phyloP scores from a whole-genome alignment of 2,888 invertebrate genomes.

The Hipparchia semele region DNA sequence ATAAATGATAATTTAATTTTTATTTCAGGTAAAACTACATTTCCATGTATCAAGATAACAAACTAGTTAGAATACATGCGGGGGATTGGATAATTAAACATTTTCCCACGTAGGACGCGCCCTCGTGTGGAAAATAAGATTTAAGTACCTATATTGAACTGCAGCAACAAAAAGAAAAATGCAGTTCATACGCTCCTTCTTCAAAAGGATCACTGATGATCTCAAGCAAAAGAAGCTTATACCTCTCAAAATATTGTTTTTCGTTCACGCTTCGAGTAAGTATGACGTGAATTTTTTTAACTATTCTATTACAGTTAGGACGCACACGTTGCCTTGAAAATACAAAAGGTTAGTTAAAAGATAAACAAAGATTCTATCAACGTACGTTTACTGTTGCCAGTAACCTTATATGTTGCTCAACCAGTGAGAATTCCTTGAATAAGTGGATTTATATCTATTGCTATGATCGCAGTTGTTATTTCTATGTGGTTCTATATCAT shows the following conservation, averaged over 20 bases:
- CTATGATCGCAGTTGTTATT: too few species aligned
- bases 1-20: conserved; percentile 28
- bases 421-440: too few species aligned
- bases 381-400: background rate
- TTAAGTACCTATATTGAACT: background rate
- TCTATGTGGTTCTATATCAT: too few species aligned
- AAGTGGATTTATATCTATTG: background rate
- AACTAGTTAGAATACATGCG: conserved; percentile 53
- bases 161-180: conserved; percentile 61
- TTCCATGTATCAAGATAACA: conserved; percentile 69
- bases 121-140: conserved; percentile 27
- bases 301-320: conserved; percentile 12
- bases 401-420: background rate
- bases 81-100: conserved; percentile 61
- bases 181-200: conserved; percentile 85
- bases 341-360: conserved; percentile 14
- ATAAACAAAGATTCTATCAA: background rate
- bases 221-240: conserved; percentile 88
- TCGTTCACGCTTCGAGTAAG: conserved; percentile 91
- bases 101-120: conserved; percentile 55
- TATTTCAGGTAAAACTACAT: conserved; percentile 58
- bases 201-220: conserved; percentile 86
- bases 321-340: conserved; percentile 3
- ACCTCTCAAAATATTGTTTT: conserved; percentile 89
- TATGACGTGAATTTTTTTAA: conserved; percentile 43